Evolutionary conservation across 2,113 vertebrate species (phyloP), one percentile per base, ranked within the genome.

Genomic region (Podocnemis expansa): DNA sequence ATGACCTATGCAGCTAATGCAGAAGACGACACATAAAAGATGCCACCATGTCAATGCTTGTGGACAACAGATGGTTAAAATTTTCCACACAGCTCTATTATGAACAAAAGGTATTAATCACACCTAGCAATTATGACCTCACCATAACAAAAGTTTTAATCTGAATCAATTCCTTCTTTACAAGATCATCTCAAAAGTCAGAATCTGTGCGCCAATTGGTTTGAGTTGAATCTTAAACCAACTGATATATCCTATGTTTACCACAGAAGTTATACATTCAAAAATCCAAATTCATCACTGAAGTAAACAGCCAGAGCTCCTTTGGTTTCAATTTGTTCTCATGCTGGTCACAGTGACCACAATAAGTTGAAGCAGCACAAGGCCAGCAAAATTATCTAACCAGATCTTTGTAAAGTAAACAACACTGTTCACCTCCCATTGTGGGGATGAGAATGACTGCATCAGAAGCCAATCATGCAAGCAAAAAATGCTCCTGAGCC

Each of bases 401-500:
- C 3, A 54, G 88, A 75, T 79, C 75, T 2, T 43, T 52, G 19
- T 22, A 89, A 34, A 3, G 54, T 27, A 45, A 70, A 41, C 25
- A 93, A 67, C 63, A 75, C 2, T 38, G 88, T 29, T 76, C 2
- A 5, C 78, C 4, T 81, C 17, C 19, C 84, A 4, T 0, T 80
- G 19, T 43, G 3, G 87, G n/a, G 43, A 54, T 63, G 12, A 2
- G n/a, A n/a, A 54, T 63, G 12, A 2, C 2, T 70, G 63, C 52
- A 56, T 22, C 52, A 87, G 19, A 11, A 85, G 60, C 1, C 51
- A 7, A 81, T 85, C 2, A 55, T 49, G 58, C 19, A 60, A 75
- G 67, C 41, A 1, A n/a, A 80, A 13, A 34, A 8, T 9, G 6
- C 9, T 11, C 1, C 2, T 0, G 0, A 75, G 0, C 73, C 34